A percentile compares a stretch with the other conserved stretches of the same genome.
Conservation (phyloP, 2,797 vertebrate genomes). For the Tokudaia tokunoshimensis region DNA sequence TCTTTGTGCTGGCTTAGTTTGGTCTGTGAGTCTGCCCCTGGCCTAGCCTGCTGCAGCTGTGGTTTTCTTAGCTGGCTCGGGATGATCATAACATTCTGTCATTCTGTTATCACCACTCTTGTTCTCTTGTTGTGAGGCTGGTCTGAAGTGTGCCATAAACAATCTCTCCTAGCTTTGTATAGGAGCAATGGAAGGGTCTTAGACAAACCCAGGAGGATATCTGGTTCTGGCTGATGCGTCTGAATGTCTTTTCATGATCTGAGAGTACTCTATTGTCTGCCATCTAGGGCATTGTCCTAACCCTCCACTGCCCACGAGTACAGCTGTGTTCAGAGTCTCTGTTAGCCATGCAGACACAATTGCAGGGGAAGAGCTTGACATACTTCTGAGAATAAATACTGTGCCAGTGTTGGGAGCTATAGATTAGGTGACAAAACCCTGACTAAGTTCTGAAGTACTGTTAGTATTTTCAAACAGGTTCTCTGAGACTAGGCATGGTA, state of each 20-base stretch:
- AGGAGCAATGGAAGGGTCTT: constrained; percentile 80
- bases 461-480: background rate
- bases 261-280: constrained; percentile 66
- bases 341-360: background rate
- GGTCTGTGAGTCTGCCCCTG: background rate
- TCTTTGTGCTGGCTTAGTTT: constrained; percentile 36
- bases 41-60: background rate
- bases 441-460: background rate
- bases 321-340: background rate
- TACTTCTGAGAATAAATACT: constrained; percentile 41
- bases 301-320: background rate
- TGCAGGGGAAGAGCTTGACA: background rate
- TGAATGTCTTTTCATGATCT: constrained; percentile 51
- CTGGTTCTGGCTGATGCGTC: constrained; percentile 75
- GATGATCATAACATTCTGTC: constrained; percentile 8
- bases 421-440: background rate
- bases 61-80: constrained; percentile 74
- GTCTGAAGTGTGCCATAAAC: constrained; percentile 81
- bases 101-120: constrained; percentile 78
- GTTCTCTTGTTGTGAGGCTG: constrained; percentile 62
- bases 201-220: constrained; percentile 81
- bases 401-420: background rate
- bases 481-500: background rate
- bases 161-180: constrained; percentile 83
- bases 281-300: constrained; percentile 74